A percentile compares a stretch with the other conserved stretches of the same genome.
Evolutionary conservation across 1,140 invertebrate species (phyloP).

Genomic region (Holcopasites calliopsidis): DNA sequence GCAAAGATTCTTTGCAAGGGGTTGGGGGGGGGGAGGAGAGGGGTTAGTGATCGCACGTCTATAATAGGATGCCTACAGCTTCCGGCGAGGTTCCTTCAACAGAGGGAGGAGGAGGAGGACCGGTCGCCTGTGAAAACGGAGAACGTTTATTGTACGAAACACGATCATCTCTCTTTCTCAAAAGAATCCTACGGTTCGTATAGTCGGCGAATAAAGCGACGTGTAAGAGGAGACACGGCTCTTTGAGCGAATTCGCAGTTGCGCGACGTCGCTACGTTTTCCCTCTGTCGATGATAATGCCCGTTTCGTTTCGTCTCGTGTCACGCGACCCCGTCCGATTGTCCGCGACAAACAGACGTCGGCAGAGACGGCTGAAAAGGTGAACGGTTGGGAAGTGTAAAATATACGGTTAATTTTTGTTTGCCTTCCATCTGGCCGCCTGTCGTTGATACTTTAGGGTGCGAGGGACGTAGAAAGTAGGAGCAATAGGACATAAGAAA

Average conservation of each 20-base stretch:
- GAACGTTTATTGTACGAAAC: constrained; percentile 55
- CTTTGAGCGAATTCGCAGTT: constrained; percentile 23
- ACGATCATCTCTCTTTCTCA: constrained; percentile 39
- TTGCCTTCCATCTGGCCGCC: too few species aligned
- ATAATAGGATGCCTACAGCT: constrained; percentile 34
- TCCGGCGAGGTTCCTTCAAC: constrained; percentile 12
- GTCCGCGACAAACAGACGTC: neutral
- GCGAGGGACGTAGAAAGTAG: too few species aligned
- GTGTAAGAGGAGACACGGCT: constrained; percentile 21
- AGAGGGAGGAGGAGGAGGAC: neutral
- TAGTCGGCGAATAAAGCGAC: constrained; percentile 35
- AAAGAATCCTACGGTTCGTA: constrained; percentile 41
- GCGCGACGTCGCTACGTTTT: neutral
- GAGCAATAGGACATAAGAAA: too few species aligned
- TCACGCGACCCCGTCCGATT: neutral
- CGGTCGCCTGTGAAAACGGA: constrained; percentile 36
- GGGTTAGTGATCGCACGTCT: constrained; percentile 29
- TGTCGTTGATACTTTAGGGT: neutral
- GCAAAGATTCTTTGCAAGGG: neutral
- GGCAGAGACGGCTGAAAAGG: neutral
- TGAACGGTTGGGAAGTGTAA: neutral
- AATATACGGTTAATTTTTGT: neutral
- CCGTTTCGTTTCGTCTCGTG: neutral
- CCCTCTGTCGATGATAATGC: constrained; percentile 1
- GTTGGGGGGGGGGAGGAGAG: neutral